Conservation (phyloP, 2,797 vertebrate species). For the Acanthis flammea region DNA sequence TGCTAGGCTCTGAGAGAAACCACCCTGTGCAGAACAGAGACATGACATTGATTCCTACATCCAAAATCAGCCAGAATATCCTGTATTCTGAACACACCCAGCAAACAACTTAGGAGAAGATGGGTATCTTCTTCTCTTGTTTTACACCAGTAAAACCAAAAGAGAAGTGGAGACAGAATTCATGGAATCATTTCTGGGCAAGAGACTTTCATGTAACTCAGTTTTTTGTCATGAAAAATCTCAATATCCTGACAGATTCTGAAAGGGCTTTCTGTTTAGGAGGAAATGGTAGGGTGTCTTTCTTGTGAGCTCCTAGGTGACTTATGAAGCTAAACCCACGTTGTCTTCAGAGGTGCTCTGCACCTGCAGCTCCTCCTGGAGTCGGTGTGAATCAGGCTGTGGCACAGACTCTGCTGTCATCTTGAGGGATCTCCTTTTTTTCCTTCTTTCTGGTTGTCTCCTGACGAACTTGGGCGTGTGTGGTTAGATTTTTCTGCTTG, state of each 20-base stretch:
- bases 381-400: background rate
- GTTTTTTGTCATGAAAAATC: background rate
- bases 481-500: slow-evolving; percentile 51
- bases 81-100: background rate
- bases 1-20: background rate
- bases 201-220: background rate
- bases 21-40: background rate
- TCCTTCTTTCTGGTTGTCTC: background rate
- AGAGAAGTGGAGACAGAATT: background rate
- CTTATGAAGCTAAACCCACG: accelerated
- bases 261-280: background rate
- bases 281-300: background rate
- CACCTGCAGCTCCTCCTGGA: background rate
- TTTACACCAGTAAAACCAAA: background rate
- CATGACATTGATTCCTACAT: background rate
- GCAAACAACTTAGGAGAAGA: background rate
- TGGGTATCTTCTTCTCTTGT: background rate
- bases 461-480: background rate
- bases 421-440: background rate
- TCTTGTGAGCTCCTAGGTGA: background rate
- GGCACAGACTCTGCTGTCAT: background rate
- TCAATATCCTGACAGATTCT: background rate
- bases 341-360: background rate
- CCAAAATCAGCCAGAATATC: background rate
- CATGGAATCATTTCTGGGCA: background rate